Percentiles rank a stretch among this genome's conserved stretches.
Conservation (phyloP, 2,888 invertebrate species). For the Eumacrocentrus americanus region DNA sequence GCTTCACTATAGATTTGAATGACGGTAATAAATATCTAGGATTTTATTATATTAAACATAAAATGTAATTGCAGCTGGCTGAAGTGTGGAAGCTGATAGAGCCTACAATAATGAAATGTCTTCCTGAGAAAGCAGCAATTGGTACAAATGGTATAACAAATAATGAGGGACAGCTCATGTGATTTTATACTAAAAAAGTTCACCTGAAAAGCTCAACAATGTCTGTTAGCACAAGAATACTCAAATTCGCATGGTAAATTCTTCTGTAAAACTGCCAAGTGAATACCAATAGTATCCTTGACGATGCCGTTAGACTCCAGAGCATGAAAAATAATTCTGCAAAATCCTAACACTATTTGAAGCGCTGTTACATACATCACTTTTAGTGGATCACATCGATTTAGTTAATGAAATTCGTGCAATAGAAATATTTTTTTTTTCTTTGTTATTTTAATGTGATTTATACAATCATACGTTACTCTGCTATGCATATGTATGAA, state of each 20-base stretch:
- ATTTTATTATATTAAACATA: neutral
- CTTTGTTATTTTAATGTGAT: neutral
- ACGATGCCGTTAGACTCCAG: too few relatives aligned
- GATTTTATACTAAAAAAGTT: slow-evolving; percentile 9
- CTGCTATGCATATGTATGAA: too few relatives aligned
- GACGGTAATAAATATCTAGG: too few relatives aligned
- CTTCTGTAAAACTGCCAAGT: too few relatives aligned
- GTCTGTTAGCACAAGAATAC: neutral
- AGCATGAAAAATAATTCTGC: too few relatives aligned
- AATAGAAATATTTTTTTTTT: neutral
- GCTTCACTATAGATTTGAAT: too few relatives aligned
- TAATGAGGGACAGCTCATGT: slow-evolving; percentile 31
- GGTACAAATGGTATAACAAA: slow-evolving; percentile 36
- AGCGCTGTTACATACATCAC: neutral
- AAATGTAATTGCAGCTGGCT: slow-evolving; percentile 60
- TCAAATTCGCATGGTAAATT: neutral
- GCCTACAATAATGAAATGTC: slow-evolving; percentile 63
- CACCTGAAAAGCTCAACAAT: neutral
- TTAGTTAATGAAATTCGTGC: slow-evolving; percentile 1
- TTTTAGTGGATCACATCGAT: neutral
- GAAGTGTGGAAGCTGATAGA: slow-evolving; percentile 66
- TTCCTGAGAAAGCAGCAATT: slow-evolving; percentile 58
- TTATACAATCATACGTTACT: neutral
- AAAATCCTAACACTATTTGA: neutral
- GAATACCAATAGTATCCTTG: too few relatives aligned